Evolutionary conservation across 2,113 vertebrate genomes (phyloP), one percentile per base, ranked within the genome.

Genomic region (Gymnogyps californianus): DNA sequence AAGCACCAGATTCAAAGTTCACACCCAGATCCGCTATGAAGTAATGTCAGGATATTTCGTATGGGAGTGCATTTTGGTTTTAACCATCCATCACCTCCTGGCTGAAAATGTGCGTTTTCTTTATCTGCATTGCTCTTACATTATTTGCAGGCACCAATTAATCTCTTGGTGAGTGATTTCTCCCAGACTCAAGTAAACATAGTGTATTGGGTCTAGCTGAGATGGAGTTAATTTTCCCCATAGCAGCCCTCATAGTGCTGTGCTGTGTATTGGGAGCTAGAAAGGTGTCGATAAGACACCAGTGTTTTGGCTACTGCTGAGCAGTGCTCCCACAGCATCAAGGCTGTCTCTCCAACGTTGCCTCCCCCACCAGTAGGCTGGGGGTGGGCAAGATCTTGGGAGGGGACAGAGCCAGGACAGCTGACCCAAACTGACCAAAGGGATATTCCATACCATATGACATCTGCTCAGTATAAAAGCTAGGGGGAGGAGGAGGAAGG

Each of bases 201-300:
- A n/a, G n/a, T 84, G 29, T 26, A 28, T 9, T 6, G 3, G 16
- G 7, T 55, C 59, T 51, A 54, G 10, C 38, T 38, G 69, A 24
- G 47, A 47, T 11, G 36, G 82, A 36, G 46, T 12, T 57, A 8
- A 29, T 57, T 31, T 42, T 49, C 38, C 67, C 38, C 64, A 8
- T 0, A 26, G 64, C 80, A 82, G 47, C 31, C 13, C 36, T 31
- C 31, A 31, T 0, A 21, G 65, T 6, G 9, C 26, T 55, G 19
- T 49, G 59, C 25, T 75, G 14, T n/a, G 24, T 34, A 13, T 14
- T 22, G 26, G 13, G 12, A 67, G 38, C 71, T 42, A 17, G 20
- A 32, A 42, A 17, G 29, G 36, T 42, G 36, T 10, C 31, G 47
- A 4, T 28, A 38, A 21, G 29, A 24, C 28, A 24, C 7, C 28